A percentile compares a stretch with the other conserved stretches of the same genome.
Evolutionary conservation across 2,888 invertebrate species (phyloP).

Genomic region (Priocnemis perturbator): DNA sequence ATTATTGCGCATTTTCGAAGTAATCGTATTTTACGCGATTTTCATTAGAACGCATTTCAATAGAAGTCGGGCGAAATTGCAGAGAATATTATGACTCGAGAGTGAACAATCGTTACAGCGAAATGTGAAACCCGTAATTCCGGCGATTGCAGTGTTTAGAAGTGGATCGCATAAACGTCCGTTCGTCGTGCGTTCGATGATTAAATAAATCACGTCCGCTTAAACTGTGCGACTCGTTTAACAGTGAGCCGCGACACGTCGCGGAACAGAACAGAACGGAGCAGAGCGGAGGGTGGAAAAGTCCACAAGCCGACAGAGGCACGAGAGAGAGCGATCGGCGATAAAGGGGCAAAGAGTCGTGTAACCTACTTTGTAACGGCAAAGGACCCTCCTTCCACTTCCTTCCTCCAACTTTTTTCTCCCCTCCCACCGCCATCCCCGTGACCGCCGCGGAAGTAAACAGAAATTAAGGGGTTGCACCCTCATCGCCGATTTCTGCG

Average conservation of each 20-base stretch:
- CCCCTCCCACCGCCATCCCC: slow-evolving; percentile 2
- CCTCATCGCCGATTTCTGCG: slow-evolving; percentile 45
- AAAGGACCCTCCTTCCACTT: slow-evolving; percentile 11
- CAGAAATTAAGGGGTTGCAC: slow-evolving; percentile 44
- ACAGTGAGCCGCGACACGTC: neutral
- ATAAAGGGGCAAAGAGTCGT: neutral
- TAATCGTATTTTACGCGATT: too few species aligned
- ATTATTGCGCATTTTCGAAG: too few species aligned
- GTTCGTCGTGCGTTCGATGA: too few species aligned
- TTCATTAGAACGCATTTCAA: too few species aligned
- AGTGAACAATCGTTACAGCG: too few species aligned
- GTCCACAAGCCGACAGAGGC: neutral
- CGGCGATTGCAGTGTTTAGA: too few species aligned
- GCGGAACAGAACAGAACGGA: neutral
- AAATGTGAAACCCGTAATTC: too few species aligned
- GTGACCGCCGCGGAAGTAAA: slow-evolving; percentile 32
- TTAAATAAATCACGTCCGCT: too few species aligned
- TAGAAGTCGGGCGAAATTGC: too few species aligned
- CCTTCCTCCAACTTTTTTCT: neutral
- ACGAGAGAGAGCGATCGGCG: neutral
- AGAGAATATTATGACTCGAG: too few species aligned
- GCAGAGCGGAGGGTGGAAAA: neutral
- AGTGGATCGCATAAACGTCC: too few species aligned
- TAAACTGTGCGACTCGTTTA: too few species aligned
- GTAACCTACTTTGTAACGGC: neutral